Evolutionary conservation across 2,888 invertebrate genomes (phyloP), one percentile per base, ranked within the genome.

Genomic region (Nomada ferruginata): DNA sequence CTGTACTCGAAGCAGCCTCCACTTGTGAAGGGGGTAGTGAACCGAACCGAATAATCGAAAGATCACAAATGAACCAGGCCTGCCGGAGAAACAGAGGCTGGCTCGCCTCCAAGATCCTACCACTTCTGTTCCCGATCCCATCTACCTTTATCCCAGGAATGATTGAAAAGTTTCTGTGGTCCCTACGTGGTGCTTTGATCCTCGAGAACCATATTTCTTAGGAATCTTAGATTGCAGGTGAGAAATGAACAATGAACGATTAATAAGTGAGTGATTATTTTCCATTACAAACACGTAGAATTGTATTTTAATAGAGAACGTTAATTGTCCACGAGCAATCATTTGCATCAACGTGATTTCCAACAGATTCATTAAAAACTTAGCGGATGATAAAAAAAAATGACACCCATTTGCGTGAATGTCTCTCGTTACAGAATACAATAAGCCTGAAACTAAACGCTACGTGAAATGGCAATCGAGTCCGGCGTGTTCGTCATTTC

Each of bases 31-130:
- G 36, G 36, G 36, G 36, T 36, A 15, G 36, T 29, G 68, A 18
- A 29, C 44, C 47, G 59, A 70, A 83, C 86, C 87, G 86, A 86
- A 87, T 85, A 87, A 87, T 87, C 87, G 84, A 80, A 73, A 73
- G 26, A 42, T 36, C 29, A 65, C 76, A 79, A 84, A 76, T 70
- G 74, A 86, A 57, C 59, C 29, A 47, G 55, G 10, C 10, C 29
- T 15, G 59, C 7, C 47, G 20, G 3, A 11, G 55, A 44, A 59
- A 44, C 50, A 26, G 59, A 55, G 53, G 10, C 68, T 87, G 87
- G 85, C 87, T 20, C 18, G 10, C 4, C 20, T 82, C 87, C 87
- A 87, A 72, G 55, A 70, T 75, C 65, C 68, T 71, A 59, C 36
- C 77, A 64, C 68, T 70, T 70, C 72, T 59, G 61, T 42, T 66